A percentile compares a stretch with the other conserved stretches of the same genome.
These are phyloP conservation scores for Solea senegalensis DNA, from an alignment of 2,113 vertebrate genomes.

Conservation along the genomic window DNA sequence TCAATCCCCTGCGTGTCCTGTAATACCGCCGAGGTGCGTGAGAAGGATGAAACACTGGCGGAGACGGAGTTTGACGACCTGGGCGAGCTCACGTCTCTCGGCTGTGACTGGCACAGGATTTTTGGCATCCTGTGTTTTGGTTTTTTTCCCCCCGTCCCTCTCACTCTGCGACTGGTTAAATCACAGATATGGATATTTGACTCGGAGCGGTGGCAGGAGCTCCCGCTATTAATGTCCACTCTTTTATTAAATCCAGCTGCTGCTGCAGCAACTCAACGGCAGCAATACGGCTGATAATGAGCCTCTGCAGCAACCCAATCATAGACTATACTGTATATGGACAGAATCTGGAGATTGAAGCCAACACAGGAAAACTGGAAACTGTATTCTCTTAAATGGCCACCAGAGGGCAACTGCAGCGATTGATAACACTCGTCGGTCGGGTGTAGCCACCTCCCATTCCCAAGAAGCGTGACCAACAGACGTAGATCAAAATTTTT, in stretches of 20 bases:
- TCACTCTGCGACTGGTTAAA: neutral
- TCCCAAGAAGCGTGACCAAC: too few relatives aligned
- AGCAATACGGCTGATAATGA: neutral
- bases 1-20: constrained; percentile 1
- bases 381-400: too few relatives aligned
- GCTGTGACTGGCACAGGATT: neutral
- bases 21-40: constrained; percentile 8
- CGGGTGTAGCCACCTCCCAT: too few relatives aligned
- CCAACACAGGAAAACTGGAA: too few relatives aligned
- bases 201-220: constrained; percentile 3
- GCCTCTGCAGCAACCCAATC: too few relatives aligned
- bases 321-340: too few relatives aligned
- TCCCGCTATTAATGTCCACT: constrained; percentile 3
- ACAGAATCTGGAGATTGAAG: too few relatives aligned
- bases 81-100: constrained; percentile 5
- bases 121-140: neutral
- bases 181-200: constrained; percentile 10
- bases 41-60: constrained; percentile 5
- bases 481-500: too few relatives aligned
- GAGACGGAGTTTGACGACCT: neutral
- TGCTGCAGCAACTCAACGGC: neutral
- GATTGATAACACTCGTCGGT: too few relatives aligned
- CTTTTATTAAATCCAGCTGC: constrained; percentile 18
- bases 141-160: neutral
- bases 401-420: too few relatives aligned